Evolutionary conservation across 2,113 vertebrate genomes (phyloP).

Genomic region (Theristicus caerulescens): DNA sequence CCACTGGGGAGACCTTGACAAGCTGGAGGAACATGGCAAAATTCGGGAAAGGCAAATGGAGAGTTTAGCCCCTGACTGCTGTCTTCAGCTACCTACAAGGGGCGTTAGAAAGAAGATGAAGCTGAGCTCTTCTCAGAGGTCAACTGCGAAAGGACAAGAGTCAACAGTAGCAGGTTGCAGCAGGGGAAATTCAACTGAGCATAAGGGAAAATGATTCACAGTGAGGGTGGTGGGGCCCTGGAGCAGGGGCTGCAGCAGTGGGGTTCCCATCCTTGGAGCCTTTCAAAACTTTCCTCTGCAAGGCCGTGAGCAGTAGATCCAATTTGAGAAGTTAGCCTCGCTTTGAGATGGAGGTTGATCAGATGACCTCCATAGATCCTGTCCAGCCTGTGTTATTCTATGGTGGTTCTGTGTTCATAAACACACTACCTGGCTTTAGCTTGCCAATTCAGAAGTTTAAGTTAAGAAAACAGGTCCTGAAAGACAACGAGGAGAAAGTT

Average conservation of each 20-base stretch:
- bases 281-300: not conserved
- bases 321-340: not conserved
- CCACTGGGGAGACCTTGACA: not conserved
- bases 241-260: not conserved
- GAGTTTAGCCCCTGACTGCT: not conserved
- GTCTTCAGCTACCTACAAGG: not conserved
- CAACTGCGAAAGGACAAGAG: not conserved
- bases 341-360: not conserved
- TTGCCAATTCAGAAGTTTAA: accelerated
- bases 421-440: not conserved
- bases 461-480: not conserved
- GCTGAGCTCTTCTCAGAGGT: not conserved
- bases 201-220: accelerated
- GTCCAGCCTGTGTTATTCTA: accelerated
- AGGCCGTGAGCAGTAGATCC: not conserved
- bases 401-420: not conserved
- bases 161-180: not conserved
- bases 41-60: not conserved
- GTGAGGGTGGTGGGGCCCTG: not conserved
- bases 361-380: not conserved
- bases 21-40: not conserved
- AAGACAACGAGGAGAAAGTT: accelerated
- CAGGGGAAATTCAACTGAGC: not conserved
- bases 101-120: not conserved
- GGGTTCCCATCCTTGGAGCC: not conserved